Evolutionary conservation across 2,797 vertebrate genomes (phyloP), one percentile per base, ranked within the genome.

Genomic region (Zalophus californianus): DNA sequence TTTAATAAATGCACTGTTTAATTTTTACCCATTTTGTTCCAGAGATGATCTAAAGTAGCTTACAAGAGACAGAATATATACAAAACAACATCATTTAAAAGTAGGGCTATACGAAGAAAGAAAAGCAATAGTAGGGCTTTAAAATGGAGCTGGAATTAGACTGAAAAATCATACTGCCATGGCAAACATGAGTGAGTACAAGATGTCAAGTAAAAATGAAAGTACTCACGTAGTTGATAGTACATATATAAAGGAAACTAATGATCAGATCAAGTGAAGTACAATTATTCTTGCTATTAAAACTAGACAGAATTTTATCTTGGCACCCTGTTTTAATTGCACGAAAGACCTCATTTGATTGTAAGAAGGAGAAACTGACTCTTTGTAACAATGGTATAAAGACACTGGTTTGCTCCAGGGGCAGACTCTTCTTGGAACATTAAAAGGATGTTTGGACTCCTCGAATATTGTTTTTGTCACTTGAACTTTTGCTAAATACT

Each of bases 1-100:
- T 90, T 16, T 87, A 29, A 72, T 70, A 66, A 60, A 38, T 11
- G 41, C 32, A 15, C 54, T 12, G 1, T 75, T 83, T 54, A 60
- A 48, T 48, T 91, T 92, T 97, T 56, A 89, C 38, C 4, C 9
- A 29, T 78, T 94, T 94, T 93, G 10, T 86, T 91, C 15, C 27
- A 88, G 16, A 80, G 27, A 18, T 64, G 12, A 27, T 75, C 56
- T 83, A 72, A 96, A 68, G 8, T 66, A 56, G 44, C 23, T 68
- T 73, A 64, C 2, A 86, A 62, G 35, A 62, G 18, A 62, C 41
- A 94, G 35, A 84, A 79, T 83, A 83, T 70, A 44, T 48, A 14
- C 44, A 68, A 4, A 29, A 14, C 41, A 82, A 44, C 35, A 70
- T 79, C 27, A 62, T 2, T 77, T 90, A 50, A 58, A 86, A 87